phyloP scores from a whole-genome alignment of 2,888 invertebrate species.

The Tupiocoris notatus region DNA sequence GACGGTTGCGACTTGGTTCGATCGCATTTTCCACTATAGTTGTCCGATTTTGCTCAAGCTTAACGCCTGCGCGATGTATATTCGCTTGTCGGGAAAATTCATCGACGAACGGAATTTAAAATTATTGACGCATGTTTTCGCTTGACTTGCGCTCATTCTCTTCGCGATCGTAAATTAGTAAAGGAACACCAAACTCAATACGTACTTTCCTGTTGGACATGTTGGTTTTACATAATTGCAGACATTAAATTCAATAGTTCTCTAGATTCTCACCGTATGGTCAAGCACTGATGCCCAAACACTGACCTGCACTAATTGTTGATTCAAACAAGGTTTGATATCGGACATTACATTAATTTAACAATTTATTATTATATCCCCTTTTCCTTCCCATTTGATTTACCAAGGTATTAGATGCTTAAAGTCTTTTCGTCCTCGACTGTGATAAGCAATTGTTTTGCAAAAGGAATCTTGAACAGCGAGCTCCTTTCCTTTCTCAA shows the following conservation, averaged over 20 bases:
- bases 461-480: constrained; percentile 35
- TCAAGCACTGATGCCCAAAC: background rate
- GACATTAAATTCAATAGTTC: too few species aligned
- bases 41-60: constrained; percentile 26
- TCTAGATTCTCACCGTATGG: background rate
- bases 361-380: constrained; percentile 2
- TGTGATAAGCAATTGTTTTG: constrained; percentile 40
- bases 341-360: background rate
- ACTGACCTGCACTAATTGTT: background rate
- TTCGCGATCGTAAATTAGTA: too few species aligned
- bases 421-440: constrained; percentile 38
- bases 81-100: too few species aligned
- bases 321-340: background rate
- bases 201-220: too few species aligned
- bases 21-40: too few species aligned
- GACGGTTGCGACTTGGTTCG: too few species aligned
- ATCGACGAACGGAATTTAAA: too few species aligned
- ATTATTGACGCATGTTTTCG: too few species aligned
- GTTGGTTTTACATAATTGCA: too few species aligned
- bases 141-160: too few species aligned
- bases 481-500: constrained; percentile 22
- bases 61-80: constrained; percentile 2
- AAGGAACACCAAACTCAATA: too few species aligned
- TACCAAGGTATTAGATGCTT: constrained; percentile 19
- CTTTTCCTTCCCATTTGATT: background rate